Base-by-base conservation (phyloP, 92 coral and sea anemone genomes). In the Pocillopora meandrina region DNA sequence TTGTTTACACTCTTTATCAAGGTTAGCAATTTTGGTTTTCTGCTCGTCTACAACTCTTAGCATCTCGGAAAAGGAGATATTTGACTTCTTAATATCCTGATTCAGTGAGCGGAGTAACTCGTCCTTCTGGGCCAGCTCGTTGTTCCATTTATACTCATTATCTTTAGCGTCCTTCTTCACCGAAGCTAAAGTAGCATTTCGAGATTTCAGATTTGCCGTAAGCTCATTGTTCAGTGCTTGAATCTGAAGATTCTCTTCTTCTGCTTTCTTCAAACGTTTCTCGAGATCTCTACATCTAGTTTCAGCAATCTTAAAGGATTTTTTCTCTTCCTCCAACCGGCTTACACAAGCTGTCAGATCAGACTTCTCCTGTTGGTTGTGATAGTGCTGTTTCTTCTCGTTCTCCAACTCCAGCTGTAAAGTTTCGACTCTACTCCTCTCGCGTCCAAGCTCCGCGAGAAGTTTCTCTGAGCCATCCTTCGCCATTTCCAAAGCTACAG, bases 381-480 rank as follows among this genome's bases (percentile, higher is more conserved):
- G 71, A 23, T 70, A 47, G 47, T 84, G 82, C 34, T 87, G 91
- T 65, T 87, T 90, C 56, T 72, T 86, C 31, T 66, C 74, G n/a
- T 61, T 66, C 59, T 89, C 85, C 34, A 94, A 67, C 58, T 87
- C 92, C 80, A 72, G 89, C 72, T 81, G 84, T 23, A 90, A 57
- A n/a, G 11, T 72, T 75, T 82, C 86, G 21, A 86, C 88, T 63
- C 88, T 81, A 56, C 75, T 81, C 63, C 85, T 83, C 62, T 83
- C 90, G 57, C 92, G 79, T 61, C 83, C 84, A 20, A 90, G 88
- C 62, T 92, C 91, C 14, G 67, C 79, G 19, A 86, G 77, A 76
- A 94, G 72, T 74, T 92, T 85, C 34, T 90, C 91, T 57, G 91
- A 87, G 61, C 89, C 86, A 52, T 82, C 87, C 65, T 92, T 92